A percentile compares a stretch with the other conserved stretches of the same genome.
Evolutionary conservation across 2,113 vertebrate genomes (phyloP).

Genomic region (Meriones unguiculatus): DNA sequence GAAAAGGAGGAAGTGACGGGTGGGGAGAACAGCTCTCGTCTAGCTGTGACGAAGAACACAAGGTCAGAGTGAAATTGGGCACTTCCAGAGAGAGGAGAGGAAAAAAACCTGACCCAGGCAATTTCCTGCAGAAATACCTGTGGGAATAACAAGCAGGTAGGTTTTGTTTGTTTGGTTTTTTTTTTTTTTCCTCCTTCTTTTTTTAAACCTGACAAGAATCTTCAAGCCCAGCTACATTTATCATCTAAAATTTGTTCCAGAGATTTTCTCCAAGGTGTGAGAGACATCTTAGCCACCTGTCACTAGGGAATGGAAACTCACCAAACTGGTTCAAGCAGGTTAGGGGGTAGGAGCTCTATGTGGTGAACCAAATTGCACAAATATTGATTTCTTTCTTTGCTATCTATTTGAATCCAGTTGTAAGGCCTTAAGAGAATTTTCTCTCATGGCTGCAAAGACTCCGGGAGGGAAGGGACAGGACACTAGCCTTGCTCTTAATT

Average conservation of each 20-base stretch:
- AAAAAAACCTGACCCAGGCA: slow-evolving; percentile 26
- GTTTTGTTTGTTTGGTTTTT: neutral
- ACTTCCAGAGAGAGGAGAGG: slow-evolving; percentile 50
- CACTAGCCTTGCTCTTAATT: neutral
- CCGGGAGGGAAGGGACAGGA: neutral
- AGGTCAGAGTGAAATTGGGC: slow-evolving; percentile 50
- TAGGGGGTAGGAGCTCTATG: neutral
- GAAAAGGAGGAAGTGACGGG: neutral
- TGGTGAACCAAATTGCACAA: slow-evolving; percentile 43
- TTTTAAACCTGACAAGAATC: slow-evolving; percentile 31
- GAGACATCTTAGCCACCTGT: slow-evolving; percentile 57
- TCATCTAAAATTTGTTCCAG: slow-evolving; percentile 51
- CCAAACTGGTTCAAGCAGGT: slow-evolving; percentile 32
- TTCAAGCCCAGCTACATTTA: slow-evolving; percentile 49
- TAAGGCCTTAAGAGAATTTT: slow-evolving; percentile 15
- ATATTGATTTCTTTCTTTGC: slow-evolving; percentile 64
- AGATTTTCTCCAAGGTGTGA: slow-evolving; percentile 53
- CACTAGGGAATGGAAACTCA: slow-evolving; percentile 36
- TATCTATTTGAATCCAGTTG: slow-evolving; percentile 51
- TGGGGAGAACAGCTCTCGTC: neutral
- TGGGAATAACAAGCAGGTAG: slow-evolving; percentile 42
- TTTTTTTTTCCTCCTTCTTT: neutral
- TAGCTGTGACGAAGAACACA: neutral
- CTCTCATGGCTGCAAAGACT: neutral
- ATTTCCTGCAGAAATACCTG: slow-evolving; percentile 66